phyloP scores from a whole-genome alignment of 2,797 vertebrate species.

The Acanthopagrus latus region DNA sequence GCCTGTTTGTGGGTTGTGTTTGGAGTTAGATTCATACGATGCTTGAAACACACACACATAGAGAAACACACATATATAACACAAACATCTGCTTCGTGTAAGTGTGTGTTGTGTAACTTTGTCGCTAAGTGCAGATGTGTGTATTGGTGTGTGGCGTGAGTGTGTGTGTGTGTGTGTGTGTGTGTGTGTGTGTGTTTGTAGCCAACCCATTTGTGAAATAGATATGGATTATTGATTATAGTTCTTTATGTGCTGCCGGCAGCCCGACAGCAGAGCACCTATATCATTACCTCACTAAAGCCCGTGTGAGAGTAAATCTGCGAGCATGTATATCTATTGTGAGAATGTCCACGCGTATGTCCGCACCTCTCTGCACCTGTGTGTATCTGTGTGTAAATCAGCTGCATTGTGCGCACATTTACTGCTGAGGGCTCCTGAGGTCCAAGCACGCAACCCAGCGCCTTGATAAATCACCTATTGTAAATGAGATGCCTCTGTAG shows the following conservation, averaged over 20 bases:
- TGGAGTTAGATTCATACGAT: background rate
- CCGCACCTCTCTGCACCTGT: conserved; percentile 50
- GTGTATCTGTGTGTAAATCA: conserved; percentile 66
- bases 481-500: conserved; percentile 75
- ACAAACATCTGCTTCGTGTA: conserved; percentile 17
- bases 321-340: conserved; percentile 36
- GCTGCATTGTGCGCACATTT: conserved; percentile 56
- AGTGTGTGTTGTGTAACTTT: conserved; percentile 16
- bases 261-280: conserved; percentile 52
- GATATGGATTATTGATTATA: conserved; percentile 81
- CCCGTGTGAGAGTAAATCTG: conserved; percentile 48
- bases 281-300: conserved; percentile 51
- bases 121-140: conserved; percentile 6
- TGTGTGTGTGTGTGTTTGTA: conserved; percentile 18
- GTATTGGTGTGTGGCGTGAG: background rate
- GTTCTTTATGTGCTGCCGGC: conserved; percentile 73
- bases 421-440: conserved; percentile 67
- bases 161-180: conserved; percentile 20
- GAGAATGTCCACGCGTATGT: conserved; percentile 36
- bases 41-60: background rate
- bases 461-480: conserved; percentile 74
- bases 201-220: conserved; percentile 55
- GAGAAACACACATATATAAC: background rate
- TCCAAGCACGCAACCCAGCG: conserved; percentile 54
- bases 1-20: background rate